Evolutionary conservation across 2,113 vertebrate species (phyloP), one percentile per base, ranked within the genome.

Genomic region (Mustelus asterias): DNA sequence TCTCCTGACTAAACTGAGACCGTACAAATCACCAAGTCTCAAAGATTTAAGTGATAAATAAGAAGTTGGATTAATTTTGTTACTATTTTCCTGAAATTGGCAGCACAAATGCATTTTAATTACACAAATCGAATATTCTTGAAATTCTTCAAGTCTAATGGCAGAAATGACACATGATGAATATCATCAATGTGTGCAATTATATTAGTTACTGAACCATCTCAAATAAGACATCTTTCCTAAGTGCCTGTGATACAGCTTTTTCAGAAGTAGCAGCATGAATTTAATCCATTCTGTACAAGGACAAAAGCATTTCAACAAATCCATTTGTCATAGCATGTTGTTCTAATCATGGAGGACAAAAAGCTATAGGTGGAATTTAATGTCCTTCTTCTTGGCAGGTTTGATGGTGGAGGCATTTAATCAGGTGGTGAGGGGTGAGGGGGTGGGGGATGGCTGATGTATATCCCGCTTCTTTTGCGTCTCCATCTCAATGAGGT

Each of bases 21-120:
- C 24, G 90, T 24, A 44, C 92, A 94, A 94, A 67, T 67, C 63
- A 69, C n/a, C 41, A 48, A 63, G 37, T 54, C 67, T 95, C 94
- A 44, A 95, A 72, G 9, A 67, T 94, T 44, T 41, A 72, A 29
- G 24, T 95, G 44, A 54, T 95, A 72, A 44, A 13, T 76, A 95
- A 76, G 41, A 72, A 54, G 24, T 70, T 72, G 24, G 67, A 72
- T 70, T 70, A 16, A 72, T 89, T 96, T 58, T 96, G 95, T 60
- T 24, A 76, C 41, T n/a, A 78, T 96, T 96, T 92, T 54, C 83
- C 72, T 48, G 86, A 72, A 72, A 96, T 88, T 72, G 88, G 67
- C 69, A 96, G 88, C 92, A 96, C 88, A 93, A 90, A 96, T 96
- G 41, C 63, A 96, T 92, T 60, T 93, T 96, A 92, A 96, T 96